Percentiles rank a stretch among this genome's conserved stretches.
These are phyloP conservation scores for Taurulus bubalis DNA, from an alignment of 2,113 vertebrate genomes.

Conservation along the genomic window DNA sequence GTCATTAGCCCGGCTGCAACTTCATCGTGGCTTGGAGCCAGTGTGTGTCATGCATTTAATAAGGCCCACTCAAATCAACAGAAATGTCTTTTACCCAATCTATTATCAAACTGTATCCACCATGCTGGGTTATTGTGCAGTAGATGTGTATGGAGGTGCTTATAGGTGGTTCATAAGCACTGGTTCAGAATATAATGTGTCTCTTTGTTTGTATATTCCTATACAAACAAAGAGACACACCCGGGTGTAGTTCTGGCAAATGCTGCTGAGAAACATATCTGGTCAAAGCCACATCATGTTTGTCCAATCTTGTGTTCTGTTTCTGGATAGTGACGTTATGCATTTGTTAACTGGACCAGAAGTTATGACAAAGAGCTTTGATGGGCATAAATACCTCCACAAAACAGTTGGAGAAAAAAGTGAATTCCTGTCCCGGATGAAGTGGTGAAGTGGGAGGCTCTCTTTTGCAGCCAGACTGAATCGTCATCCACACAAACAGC, in stretches of 20 bases:
- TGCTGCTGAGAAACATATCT: conserved; percentile 24
- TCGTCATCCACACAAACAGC: conserved; percentile 18
- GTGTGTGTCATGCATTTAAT: conserved; percentile 28
- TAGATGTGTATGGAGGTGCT: background rate
- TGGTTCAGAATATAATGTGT: too few species aligned
- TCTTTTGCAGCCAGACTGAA: background rate
- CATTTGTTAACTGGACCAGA: background rate
- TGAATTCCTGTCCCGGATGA: background rate
- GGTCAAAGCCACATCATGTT: conserved; percentile 5
- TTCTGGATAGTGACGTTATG: background rate
- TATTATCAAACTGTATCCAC: background rate
- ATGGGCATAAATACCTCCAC: background rate
- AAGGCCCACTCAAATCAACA: background rate
- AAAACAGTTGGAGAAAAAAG: background rate
- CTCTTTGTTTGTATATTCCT: conserved; percentile 19
- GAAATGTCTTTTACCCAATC: background rate
- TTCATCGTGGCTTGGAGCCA: conserved; percentile 28
- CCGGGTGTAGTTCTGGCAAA: conserved; percentile 5
- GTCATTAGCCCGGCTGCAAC: conserved; percentile 44
- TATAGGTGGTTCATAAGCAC: background rate
- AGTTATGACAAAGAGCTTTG: background rate
- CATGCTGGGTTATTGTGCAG: background rate
- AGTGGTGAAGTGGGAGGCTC: conserved; percentile 10
- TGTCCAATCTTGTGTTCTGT: background rate
- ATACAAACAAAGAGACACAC: too few species aligned